Base-by-base conservation (phyloP, 2,797 vertebrate species). In the Chrysocyon brachyurus region DNA sequence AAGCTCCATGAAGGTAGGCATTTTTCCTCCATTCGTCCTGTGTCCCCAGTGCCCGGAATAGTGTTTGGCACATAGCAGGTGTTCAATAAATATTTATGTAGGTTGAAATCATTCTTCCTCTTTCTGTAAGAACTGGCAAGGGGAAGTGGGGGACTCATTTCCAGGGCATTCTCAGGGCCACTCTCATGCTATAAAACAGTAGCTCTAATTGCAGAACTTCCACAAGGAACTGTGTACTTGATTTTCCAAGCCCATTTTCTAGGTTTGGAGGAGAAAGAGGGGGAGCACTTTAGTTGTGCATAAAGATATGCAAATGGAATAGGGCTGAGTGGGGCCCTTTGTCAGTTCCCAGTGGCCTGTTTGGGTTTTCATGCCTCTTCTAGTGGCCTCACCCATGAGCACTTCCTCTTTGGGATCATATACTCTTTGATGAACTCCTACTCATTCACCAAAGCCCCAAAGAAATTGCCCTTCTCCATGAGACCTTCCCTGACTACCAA, bases 401-500 rank as follows among this genome's bases (percentile, higher is more conserved):
- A 54, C 7, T 40, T 78, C 28, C 31, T 33, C 12, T 28, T 78
- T 83, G 5, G 16, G 78, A 22, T 78, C 28, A 33, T 40, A 59
- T 5, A 56, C 28, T 91, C 26, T 54, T 78, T 64, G 72, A 31
- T 12, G 22, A 87, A 93, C 49, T 90, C 64, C 87, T 90, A 86
- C 33, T 56, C 54, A 70, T 12, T n/a, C 0, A 1, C 28, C 40
- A 91, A 91, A 56, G 46, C 77, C 77, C 68, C 46, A 56, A 3
- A 15, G 77, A 94, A 26, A 91, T 21, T 68, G 40, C 54, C 61
- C 73, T 90, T 19, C 24, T 56, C 14, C 63, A 9, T 70, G 78
- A 64, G 33, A 83, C 3, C 59, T 82, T 56, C 83, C 21, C 52
- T 52, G 46, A 36, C 28, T 63, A 5, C 77, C 33, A 26, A 46